Conservation (phyloP, 2,888 invertebrate genomes). For the Caenorhabditis afra region DNA sequence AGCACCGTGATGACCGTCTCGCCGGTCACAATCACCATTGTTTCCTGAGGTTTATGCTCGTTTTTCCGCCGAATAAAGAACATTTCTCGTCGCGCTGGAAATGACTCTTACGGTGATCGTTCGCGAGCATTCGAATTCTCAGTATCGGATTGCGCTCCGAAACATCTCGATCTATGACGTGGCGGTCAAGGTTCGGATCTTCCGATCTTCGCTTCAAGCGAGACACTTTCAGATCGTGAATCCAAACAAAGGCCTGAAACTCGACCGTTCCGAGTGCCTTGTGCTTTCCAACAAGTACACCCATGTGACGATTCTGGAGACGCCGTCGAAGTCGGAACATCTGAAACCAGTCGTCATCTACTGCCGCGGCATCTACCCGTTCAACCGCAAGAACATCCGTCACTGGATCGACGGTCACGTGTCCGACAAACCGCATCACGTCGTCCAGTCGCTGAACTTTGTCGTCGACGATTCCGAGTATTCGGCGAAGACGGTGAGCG, state of each 20-base stretch:
- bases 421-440: conserved; percentile 44
- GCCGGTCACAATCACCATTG: conserved; percentile 26
- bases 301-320: conserved; percentile 28
- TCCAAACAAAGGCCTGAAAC: conserved; percentile 32
- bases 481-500: conserved; percentile 48
- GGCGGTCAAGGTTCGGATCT: conserved; percentile 40
- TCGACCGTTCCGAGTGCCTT: conserved; percentile 47
- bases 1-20: conserved; percentile 42
- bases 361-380: conserved; percentile 56
- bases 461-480: conserved; percentile 41
- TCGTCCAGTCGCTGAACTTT: conserved; percentile 40
- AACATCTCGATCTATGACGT: conserved; percentile 53
- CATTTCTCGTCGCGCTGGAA: conserved; percentile 6
- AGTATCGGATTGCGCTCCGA: conserved; percentile 43
- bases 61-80: neutral
- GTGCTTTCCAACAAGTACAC: conserved; percentile 52
- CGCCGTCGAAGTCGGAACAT: conserved; percentile 23
- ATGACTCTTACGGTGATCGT: conserved; percentile 50
- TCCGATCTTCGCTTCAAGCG: too few relatives aligned
- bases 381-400: conserved; percentile 56
- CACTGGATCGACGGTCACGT: conserved; percentile 53
- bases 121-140: conserved; percentile 42
- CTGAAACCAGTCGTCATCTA: conserved; percentile 46
- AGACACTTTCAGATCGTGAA: conserved; percentile 35
- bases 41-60: too few relatives aligned